phyloP scores from a whole-genome alignment of 2,797 vertebrate genomes.

The Syncerus caffer region DNA sequence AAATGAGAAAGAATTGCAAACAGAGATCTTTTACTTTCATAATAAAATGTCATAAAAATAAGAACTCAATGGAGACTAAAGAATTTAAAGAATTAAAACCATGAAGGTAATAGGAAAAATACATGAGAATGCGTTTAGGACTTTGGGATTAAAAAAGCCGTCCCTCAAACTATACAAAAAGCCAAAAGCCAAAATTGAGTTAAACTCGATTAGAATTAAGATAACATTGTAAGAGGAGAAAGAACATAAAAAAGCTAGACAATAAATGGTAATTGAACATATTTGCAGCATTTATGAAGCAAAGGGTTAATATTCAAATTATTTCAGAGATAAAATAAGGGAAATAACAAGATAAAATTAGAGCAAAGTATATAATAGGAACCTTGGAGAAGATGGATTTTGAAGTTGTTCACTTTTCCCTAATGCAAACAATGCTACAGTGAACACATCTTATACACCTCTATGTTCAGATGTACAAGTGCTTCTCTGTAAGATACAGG shows the following conservation, averaged over 20 bases:
- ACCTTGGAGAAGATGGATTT: neutral
- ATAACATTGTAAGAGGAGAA: neutral
- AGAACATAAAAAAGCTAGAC: neutral
- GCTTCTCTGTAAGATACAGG: neutral
- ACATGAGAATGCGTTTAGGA: neutral
- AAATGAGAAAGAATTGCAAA: neutral
- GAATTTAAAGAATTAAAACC: neutral
- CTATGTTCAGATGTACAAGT: rapidly evolving
- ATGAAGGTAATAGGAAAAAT: neutral
- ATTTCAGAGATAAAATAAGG: neutral
- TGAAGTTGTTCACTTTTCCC: neutral
- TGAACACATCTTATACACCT: neutral
- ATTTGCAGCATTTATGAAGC: neutral
- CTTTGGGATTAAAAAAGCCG: neutral
- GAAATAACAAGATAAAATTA: neutral
- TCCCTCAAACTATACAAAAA: neutral
- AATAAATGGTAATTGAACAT: neutral
- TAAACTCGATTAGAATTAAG: neutral
- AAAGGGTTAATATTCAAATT: neutral
- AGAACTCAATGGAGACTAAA: neutral
- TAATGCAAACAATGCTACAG: neutral
- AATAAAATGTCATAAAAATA: neutral
- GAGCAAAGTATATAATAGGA: neutral
- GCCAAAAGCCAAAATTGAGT: neutral
- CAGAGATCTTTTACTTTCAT: neutral